Base-by-base conservation (phyloP, 2,113 vertebrate genomes). In the Petroica traversi region DNA sequence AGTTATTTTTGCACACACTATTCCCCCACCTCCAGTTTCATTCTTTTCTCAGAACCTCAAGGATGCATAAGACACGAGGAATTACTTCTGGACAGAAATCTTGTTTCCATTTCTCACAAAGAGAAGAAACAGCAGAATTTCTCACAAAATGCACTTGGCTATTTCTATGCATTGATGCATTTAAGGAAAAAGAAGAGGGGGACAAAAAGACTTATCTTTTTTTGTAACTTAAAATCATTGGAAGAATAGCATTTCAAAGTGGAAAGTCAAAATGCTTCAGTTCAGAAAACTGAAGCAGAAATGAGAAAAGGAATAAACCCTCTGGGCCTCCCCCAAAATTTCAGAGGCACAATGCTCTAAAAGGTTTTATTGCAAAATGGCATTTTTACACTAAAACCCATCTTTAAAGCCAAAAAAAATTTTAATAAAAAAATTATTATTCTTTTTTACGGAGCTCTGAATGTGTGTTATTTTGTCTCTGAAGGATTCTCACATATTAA, bases 31-130 rank as follows among this genome's bases (percentile, higher is more conserved):
- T 95, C 75, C 67, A 94, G 74, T 93, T 96, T 93, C 75, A 76
- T 72, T 82, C 67, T 93, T 41, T 69, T 85, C 89, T 92, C 51
- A 92, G 92, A 94, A 93, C 75, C 82, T 95, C 81, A 77, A 95
- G 78, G 81, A 96, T 89, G 43, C 85, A 88, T 88, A 95, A 95
- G 89, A 92, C 67, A 86, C 3, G 0, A 88, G 38, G 71, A 94
- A 96, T 95, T 95, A 92, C 82, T 85, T 54, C 85, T 85, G 94
- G 92, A 95, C 90, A 94, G 92, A 94, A 95, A 92, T 29, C 54
- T 68, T 72, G 57, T 85, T 97, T 85, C 78, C 15, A 68, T 89
- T 95, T 93, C 40, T n/a, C 48, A 75, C 28, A 88, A 87, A 78
- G 19, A 59, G 52, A 82, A 89, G 46, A 84, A 73, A 77, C 14